Base-by-base conservation (phyloP, 2,113 vertebrate species). In the Rhabdomys dilectus region DNA sequence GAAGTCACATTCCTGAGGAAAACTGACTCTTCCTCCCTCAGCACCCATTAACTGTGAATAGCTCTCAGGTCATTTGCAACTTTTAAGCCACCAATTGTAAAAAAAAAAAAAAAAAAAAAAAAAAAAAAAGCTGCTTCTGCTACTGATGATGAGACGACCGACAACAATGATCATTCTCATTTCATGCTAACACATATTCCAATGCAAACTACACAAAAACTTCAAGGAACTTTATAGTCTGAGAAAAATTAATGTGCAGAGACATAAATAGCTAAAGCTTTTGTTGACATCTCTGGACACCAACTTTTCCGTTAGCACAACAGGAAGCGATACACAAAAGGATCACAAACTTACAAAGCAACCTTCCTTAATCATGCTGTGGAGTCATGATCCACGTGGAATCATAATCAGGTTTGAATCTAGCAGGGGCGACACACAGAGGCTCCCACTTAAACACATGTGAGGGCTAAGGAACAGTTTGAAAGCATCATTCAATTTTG, bases 261-360 rank as follows among this genome's bases (percentile, higher is more conserved):
- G 19, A 80, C n/a, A 80, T 34, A 10, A 87, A 68, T 7, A 89
- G 51, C 31, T 87, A 92, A 95, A n/a, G 22, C 36, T 66, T 68
- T 75, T 17, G 60, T 29, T 66, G 91, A 9, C 16, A 64, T 31
- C 48, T 98, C 64, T 91, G 56, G 82, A 96, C 60, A 75, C 39
- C 60, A 94, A 72, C n/a, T 88, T 76, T 82, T 91, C 48, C 66
- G 87, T 96, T 75, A 76, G 17, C 15, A 78, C 62, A 94, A 87
- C 6, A 89, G 90, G 58, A 89, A 88, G 70, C 96, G 60, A 89
- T 29, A 88, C 85, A 2, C 42, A 0, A 77, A 73, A 94, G 26
- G 16, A 73, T 34, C 88, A 76, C 10, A 58, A 39, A 81, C 58
- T 76, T 45, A 94, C 21, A 88, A 96, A 92, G 70, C 62, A 9